Evolutionary conservation across 2,113 vertebrate species (phyloP).

Genomic region (Plecotus auritus): DNA sequence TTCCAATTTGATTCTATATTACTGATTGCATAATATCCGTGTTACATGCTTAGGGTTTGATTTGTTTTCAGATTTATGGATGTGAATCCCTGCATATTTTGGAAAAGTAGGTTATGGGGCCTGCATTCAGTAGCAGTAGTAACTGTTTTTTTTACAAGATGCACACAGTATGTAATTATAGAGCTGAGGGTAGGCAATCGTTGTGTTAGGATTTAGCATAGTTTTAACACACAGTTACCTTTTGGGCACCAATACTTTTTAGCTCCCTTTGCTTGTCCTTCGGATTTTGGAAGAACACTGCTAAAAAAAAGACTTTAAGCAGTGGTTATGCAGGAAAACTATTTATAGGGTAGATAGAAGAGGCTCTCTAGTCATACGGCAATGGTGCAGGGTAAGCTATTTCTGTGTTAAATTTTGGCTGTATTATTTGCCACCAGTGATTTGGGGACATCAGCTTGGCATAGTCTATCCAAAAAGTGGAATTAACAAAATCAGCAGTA

Average conservation of each 20-base stretch:
- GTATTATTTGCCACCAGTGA: conserved; percentile 44
- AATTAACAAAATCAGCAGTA: conserved; percentile 36
- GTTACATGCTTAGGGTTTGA: conserved; percentile 60
- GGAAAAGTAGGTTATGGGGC: conserved; percentile 46
- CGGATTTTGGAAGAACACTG: conserved; percentile 64
- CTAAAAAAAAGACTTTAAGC: conserved; percentile 68
- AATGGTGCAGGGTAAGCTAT: conserved; percentile 60
- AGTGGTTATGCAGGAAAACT: conserved; percentile 77
- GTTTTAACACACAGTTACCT: conserved; percentile 65
- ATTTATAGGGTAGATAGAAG: conserved; percentile 70
- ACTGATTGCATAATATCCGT: conserved; percentile 58
- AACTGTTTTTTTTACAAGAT: conserved; percentile 46
- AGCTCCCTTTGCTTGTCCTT: conserved; percentile 51
- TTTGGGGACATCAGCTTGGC: background rate
- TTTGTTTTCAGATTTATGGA: conserved; percentile 62
- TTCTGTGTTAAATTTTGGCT: conserved; percentile 71
- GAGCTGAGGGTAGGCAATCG: conserved; percentile 39
- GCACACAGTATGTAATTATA: background rate
- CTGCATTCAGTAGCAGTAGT: conserved; percentile 31
- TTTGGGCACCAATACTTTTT: conserved; percentile 56
- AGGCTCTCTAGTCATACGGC: conserved; percentile 66
- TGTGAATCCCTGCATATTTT: conserved; percentile 47
- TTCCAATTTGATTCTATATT: conserved; percentile 57
- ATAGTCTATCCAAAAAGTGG: conserved; percentile 47
- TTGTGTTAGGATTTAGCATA: conserved; percentile 70